Evolutionary conservation across 2,113 vertebrate species (phyloP).

Genomic region (Calyptomena viridis): DNA sequence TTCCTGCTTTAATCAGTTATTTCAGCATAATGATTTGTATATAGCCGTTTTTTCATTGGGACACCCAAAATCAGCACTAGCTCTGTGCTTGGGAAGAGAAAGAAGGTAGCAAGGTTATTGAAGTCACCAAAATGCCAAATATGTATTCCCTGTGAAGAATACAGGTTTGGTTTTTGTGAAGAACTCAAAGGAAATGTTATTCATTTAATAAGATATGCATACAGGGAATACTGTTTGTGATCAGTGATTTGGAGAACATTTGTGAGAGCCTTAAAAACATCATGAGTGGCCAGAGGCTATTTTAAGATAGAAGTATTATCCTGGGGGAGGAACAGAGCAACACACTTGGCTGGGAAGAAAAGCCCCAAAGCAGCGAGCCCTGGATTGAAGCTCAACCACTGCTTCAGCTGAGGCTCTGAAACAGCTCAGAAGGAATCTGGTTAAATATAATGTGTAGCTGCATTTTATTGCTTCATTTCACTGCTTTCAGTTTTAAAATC

Average conservation of each 20-base stretch:
- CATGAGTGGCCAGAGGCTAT: not conserved
- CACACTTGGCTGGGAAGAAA: not conserved
- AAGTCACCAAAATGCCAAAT: not conserved
- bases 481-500: not conserved
- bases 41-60: not conserved
- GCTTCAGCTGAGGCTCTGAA: not conserved
- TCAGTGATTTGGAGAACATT: not conserved
- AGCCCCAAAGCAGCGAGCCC: not conserved
- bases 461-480: not conserved
- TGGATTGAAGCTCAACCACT: not conserved
- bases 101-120: not conserved
- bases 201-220: not conserved
- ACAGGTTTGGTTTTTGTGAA: not conserved
- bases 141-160: not conserved
- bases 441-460: not conserved
- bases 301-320: not conserved
- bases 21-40: not conserved
- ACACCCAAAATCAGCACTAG: not conserved
- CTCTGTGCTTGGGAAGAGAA: not conserved
- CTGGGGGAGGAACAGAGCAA: not conserved
- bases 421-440: not conserved
- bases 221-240: not conserved
- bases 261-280: not conserved
- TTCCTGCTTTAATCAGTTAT: not conserved
- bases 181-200: not conserved